Conservation (phyloP, 1,140 invertebrate genomes). For the Gryllus bimaculatus region DNA sequence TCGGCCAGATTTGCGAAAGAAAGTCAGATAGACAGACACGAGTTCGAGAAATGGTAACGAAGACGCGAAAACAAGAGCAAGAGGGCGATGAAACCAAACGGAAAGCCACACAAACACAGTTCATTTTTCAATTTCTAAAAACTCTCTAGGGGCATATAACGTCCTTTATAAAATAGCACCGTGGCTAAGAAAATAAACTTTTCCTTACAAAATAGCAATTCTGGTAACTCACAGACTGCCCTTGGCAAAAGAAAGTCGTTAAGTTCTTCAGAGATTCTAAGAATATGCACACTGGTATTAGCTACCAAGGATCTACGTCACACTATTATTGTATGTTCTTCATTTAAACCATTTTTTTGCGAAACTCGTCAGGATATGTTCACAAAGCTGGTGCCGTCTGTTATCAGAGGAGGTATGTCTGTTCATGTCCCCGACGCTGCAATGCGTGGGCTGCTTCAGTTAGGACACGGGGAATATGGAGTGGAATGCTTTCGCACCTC, state of each 20-base stretch:
- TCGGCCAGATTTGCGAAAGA: no score
- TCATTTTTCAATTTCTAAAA: not conserved
- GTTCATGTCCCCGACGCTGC: no score
- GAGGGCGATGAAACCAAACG: not conserved
- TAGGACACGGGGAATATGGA: no score
- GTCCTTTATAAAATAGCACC: not conserved
- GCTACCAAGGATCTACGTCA: not conserved
- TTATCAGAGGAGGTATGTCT: no score
- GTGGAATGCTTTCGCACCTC: no score
- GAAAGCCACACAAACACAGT: not conserved
- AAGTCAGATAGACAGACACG: no score
- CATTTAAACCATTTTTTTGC: not conserved
- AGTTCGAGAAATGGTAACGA: not conserved
- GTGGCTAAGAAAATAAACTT: slow-evolving; percentile 1
- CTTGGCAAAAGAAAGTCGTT: not conserved
- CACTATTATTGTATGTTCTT: not conserved
- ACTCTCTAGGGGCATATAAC: not conserved
- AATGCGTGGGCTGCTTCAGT: no score
- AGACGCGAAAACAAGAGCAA: not conserved
- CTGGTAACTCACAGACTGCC: not conserved
- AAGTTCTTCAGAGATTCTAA: not conserved
- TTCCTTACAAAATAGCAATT: not conserved
- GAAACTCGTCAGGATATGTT: not conserved
- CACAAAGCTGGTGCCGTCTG: not conserved
- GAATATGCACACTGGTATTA: not conserved